phyloP scores from a whole-genome alignment of 2,888 invertebrate genomes.

The Timandra comae region DNA sequence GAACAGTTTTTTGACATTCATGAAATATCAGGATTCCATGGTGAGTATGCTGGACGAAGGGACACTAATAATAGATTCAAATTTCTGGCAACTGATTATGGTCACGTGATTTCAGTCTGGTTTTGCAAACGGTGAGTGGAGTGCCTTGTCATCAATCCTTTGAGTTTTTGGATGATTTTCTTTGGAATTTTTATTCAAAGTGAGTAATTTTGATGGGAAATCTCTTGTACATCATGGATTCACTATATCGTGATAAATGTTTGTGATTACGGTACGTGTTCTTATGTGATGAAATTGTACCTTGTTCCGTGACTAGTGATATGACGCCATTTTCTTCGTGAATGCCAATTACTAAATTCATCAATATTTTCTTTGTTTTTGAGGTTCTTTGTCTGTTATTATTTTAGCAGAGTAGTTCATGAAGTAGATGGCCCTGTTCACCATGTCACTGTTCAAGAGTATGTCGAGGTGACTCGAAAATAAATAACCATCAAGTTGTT shows the following conservation, averaged over 20 bases:
- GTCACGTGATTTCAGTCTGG: slow-evolving; percentile 60
- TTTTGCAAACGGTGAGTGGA: slow-evolving; percentile 78
- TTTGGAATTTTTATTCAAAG: slow-evolving; percentile 75
- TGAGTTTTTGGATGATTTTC: slow-evolving; percentile 76
- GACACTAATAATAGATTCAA: no score
- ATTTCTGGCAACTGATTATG: slow-evolving; percentile 34
- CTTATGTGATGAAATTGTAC: slow-evolving; percentile 70
- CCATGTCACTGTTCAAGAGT: slow-evolving; percentile 3
- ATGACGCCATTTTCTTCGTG: slow-evolving; percentile 78
- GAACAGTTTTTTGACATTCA: no score
- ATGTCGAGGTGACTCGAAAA: slow-evolving; percentile 21
- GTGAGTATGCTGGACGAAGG: no score
- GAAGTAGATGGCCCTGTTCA: slow-evolving; percentile 3
- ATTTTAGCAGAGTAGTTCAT: slow-evolving; percentile 2
- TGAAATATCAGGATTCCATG: no score
- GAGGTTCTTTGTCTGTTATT: slow-evolving; percentile 8
- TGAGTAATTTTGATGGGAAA: slow-evolving; percentile 60
- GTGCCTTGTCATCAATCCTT: slow-evolving; percentile 77
- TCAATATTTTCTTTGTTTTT: slow-evolving; percentile 62
- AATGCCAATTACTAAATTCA: slow-evolving; percentile 74
- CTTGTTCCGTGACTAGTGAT: slow-evolving; percentile 76
- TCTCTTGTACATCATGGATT: slow-evolving; percentile 41
- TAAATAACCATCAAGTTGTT: slow-evolving; percentile 16
- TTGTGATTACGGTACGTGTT: slow-evolving; percentile 54
- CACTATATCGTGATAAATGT: slow-evolving; percentile 45